A percentile compares a stretch with the other conserved stretches of the same genome.
These are phyloP conservation scores for Caenorhabditis uteleia DNA, from an alignment of 2,888 invertebrate genomes.

Conservation along the genomic window DNA sequence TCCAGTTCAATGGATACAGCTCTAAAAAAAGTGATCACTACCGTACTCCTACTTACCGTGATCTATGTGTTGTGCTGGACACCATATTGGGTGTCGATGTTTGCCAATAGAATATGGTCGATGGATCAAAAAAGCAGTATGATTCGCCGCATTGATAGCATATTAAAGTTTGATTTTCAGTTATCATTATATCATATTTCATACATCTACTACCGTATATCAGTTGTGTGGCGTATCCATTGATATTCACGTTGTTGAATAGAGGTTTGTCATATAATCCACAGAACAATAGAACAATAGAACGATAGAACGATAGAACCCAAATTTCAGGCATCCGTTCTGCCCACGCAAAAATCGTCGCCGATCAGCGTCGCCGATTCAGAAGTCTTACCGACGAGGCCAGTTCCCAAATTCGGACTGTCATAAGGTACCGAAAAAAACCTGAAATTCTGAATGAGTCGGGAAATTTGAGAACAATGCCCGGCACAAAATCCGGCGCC, in stretches of 20 bases:
- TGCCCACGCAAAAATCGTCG: constrained; percentile 55
- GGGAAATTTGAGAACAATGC: constrained; percentile 25
- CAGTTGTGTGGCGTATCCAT: constrained; percentile 66
- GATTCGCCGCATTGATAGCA: background rate
- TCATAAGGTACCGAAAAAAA: constrained; percentile 19
- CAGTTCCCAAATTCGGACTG: constrained; percentile 40
- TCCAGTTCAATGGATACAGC: constrained; percentile 62
- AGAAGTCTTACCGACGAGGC: constrained; percentile 57
- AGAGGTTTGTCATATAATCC: constrained; percentile 19
- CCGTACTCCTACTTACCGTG: constrained; percentile 64
- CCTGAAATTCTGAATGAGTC: background rate
- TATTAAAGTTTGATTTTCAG: constrained; percentile 51
- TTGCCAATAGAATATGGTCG: constrained; percentile 49
- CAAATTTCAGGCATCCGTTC: constrained; percentile 34
- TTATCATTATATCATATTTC: constrained; percentile 64
- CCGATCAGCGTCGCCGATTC: constrained; percentile 47
- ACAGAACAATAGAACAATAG: background rate
- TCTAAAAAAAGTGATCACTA: constrained; percentile 64
- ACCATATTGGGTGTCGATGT: constrained; percentile 63
- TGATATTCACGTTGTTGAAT: constrained; percentile 65
- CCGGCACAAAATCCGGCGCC: constrained; percentile 14
- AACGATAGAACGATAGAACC: background rate
- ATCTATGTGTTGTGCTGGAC: constrained; percentile 68
- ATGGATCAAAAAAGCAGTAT: constrained; percentile 51
- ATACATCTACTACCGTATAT: constrained; percentile 68